These are phyloP conservation scores for Perodicticus potto DNA, from an alignment of 2,797 vertebrate species.

Conservation along the genomic window DNA sequence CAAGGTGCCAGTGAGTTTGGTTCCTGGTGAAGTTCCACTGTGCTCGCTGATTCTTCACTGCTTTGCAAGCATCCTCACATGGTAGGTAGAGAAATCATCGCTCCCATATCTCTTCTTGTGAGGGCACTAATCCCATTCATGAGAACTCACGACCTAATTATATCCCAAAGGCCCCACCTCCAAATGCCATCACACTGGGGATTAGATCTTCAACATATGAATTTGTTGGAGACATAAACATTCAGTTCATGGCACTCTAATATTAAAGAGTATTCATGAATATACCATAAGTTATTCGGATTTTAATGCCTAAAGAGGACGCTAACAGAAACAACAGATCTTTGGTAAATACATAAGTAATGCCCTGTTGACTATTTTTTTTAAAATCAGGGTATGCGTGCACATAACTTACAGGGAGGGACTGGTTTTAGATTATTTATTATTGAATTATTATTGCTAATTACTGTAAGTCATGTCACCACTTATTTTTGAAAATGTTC, in stretches of 20 bases:
- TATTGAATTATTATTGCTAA: slow-evolving; percentile 12
- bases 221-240: neutral
- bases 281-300: neutral
- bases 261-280: neutral
- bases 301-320: neutral
- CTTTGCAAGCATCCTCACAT: neutral
- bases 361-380: neutral
- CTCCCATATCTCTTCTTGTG: neutral
- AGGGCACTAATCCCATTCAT: neutral
- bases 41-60: neutral
- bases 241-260: neutral
- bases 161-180: neutral
- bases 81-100: neutral
- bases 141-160: neutral
- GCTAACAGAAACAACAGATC: neutral
- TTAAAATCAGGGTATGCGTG: neutral
- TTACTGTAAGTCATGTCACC: neutral
- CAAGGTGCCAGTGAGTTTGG: neutral
- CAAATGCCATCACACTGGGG: neutral
- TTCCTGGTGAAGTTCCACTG: neutral
- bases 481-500: slow-evolving; percentile 6
- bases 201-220: neutral
- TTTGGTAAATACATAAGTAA: neutral
- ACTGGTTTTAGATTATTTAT: slow-evolving; percentile 30
- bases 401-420: neutral